Base-by-base conservation (phyloP, 1,140 invertebrate species). In the Drosophila erecta region DNA sequence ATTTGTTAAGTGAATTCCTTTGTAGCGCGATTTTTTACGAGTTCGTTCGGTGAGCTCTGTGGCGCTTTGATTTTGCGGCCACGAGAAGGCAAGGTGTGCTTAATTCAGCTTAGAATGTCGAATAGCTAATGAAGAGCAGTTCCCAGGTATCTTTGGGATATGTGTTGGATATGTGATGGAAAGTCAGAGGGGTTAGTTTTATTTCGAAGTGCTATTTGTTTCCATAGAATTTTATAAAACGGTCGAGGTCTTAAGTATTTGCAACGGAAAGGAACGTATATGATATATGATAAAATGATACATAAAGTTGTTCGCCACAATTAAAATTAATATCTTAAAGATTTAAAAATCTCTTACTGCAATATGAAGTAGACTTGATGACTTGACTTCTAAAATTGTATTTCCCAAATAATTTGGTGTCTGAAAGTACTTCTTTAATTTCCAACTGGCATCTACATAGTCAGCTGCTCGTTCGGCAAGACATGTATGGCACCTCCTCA, bases 1-100 rank as follows among this genome's bases (percentile, higher is more conserved):
- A 89, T 89, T 89, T 89, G 84, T 89, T 89, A 89, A 89, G 84
- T 89, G 84, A 89, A 89, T 89, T 89, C 85, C 79, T 89, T 89
- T 87, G 84, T 89, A 89, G 84, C 79, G 75, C 84, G 84, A 87
- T 83, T 86, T 87, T 87, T 86, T 79, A 83, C 83, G 70, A 86
- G 84, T 86, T 72, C 79, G 60, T 78, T 86, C 61, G 64, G 49
- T 17, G 24, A 11, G 15, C 43, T 57, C 35, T 57, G 51, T 71
- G 64, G 81, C 81, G 83, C 83, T 81, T 86, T 65, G 59, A 62
- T 54, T 58, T 38, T 58, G 49, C 40, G 43, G 8, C 6, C 4
- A 66, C 30, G 12, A 27, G 20, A 11, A 10, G 35, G 37, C 37
- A 41, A 51, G 40, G 33, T 22, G 46, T 47, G 66, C 74, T 57